Percentiles rank a stretch among this genome's conserved stretches.
These are phyloP conservation scores for Tetragonula carbonaria DNA, from an alignment of 2,888 invertebrate species.

Conservation along the genomic window DNA sequence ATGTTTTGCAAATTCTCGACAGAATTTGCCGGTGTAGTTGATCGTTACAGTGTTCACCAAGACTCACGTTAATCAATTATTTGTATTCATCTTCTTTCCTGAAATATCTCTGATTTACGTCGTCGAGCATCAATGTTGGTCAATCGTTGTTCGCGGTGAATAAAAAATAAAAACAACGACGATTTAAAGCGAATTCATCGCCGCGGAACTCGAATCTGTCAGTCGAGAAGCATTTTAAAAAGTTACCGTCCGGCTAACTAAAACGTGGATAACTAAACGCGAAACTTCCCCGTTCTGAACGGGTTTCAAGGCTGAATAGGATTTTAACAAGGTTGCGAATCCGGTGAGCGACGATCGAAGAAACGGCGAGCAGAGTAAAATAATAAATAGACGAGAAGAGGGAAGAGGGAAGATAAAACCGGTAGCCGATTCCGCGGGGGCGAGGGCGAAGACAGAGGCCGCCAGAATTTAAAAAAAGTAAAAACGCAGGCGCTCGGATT, in stretches of 20 bases:
- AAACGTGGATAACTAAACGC: constrained; percentile 8
- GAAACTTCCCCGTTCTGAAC: constrained; percentile 37
- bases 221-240: not conserved
- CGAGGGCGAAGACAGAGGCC: constrained; percentile 4
- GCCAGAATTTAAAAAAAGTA: constrained; percentile 62
- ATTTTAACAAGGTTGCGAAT: constrained; percentile 60
- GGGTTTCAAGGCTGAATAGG: constrained; percentile 55
- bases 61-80: no score
- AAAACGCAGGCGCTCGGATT: constrained; percentile 66
- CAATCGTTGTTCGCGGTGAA: no score
- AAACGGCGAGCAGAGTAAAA: not conserved
- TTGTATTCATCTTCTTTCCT: no score
- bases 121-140: no score
- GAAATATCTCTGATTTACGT: no score
- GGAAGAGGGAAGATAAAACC: not conserved
- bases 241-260: not conserved
- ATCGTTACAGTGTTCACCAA: no score
- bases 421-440: no score
- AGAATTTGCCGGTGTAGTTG: no score
- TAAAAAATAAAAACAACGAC: no score
- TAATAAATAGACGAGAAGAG: not conserved
- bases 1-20: no score
- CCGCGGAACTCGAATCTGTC: not conserved
- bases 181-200: no score
- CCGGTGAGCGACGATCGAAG: not conserved